Percentiles rank a stretch among this genome's conserved stretches.
Conservation (phyloP, 2,888 invertebrate genomes). For the Harpalus rubripes region DNA sequence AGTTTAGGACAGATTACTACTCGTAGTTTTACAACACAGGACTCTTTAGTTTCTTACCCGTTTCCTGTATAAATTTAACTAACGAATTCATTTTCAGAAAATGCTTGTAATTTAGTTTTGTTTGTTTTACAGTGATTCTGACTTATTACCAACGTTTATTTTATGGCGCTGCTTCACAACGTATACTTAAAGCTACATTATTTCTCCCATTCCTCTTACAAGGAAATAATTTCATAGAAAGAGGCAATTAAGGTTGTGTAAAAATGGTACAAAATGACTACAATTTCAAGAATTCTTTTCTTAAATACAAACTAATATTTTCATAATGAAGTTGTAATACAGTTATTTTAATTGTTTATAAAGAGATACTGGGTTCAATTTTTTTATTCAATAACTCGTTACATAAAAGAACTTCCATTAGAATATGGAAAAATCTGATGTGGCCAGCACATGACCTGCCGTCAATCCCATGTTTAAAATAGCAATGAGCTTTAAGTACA, state of each 20-base stretch:
- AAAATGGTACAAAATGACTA: neutral
- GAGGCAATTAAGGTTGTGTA: neutral
- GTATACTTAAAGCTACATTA: neutral
- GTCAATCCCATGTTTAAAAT: too few species aligned
- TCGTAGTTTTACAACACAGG: conserved; percentile 36
- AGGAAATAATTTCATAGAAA: neutral
- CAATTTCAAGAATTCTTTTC: too few species aligned
- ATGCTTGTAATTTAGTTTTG: conserved; percentile 20
- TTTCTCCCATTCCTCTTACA: neutral
- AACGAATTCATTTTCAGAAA: conserved; percentile 39
- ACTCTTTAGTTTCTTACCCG: conserved; percentile 14
- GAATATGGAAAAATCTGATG: too few species aligned
- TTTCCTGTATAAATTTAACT: conserved; percentile 25
- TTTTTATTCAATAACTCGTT: too few species aligned
- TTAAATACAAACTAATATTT: too few species aligned
- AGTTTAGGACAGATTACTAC: conserved; percentile 38
- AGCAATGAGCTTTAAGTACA: too few species aligned
- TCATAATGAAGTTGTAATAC: too few species aligned
- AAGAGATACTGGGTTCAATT: too few species aligned
- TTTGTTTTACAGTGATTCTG: conserved; percentile 30
- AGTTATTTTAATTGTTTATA: too few species aligned
- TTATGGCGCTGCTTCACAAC: conserved; percentile 12
- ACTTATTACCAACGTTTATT: conserved; percentile 15
- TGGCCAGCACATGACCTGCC: too few species aligned
- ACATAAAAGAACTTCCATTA: too few species aligned